These are phyloP conservation scores for Indri indri DNA, from an alignment of 2,113 vertebrate species.

Conservation along the genomic window DNA sequence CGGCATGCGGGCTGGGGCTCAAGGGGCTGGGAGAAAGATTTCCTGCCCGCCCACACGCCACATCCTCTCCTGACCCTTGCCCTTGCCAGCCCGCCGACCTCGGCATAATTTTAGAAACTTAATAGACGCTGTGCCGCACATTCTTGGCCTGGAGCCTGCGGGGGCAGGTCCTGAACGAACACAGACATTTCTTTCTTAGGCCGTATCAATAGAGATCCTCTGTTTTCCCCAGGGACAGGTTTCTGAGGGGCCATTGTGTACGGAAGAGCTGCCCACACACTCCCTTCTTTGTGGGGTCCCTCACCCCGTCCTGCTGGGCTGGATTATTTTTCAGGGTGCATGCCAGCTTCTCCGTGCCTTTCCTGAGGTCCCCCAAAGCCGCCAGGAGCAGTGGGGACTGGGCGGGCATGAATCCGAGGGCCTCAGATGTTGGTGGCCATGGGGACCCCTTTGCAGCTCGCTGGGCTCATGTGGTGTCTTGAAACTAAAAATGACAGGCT, in stretches of 20 bases:
- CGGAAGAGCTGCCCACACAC: background rate
- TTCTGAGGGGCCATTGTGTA: slow-evolving; percentile 60
- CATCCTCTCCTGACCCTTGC: background rate
- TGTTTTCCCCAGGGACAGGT: slow-evolving; percentile 1
- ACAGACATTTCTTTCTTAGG: slow-evolving; percentile 63
- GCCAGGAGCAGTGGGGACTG: background rate
- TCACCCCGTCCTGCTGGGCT: background rate
- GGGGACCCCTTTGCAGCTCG: background rate
- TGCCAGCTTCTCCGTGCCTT: slow-evolving; percentile 15
- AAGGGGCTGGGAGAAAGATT: background rate
- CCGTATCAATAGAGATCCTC: background rate
- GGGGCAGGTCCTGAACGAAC: slow-evolving; percentile 30
- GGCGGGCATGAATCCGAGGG: background rate
- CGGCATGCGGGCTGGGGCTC: background rate
- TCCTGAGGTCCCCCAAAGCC: background rate
- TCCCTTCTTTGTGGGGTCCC: slow-evolving; percentile 41
- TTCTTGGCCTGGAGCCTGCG: slow-evolving; percentile 61
- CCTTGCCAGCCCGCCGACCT: background rate
- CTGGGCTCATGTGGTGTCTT: background rate
- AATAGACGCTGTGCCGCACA: background rate
- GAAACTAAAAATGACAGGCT: background rate
- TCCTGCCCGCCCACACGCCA: background rate
- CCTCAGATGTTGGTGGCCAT: background rate
- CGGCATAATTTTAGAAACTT: slow-evolving; percentile 60
- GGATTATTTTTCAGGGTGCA: background rate